These are phyloP conservation scores for Pachyramphus minor DNA, from an alignment of 2,113 vertebrate genomes.

Conservation along the genomic window DNA sequence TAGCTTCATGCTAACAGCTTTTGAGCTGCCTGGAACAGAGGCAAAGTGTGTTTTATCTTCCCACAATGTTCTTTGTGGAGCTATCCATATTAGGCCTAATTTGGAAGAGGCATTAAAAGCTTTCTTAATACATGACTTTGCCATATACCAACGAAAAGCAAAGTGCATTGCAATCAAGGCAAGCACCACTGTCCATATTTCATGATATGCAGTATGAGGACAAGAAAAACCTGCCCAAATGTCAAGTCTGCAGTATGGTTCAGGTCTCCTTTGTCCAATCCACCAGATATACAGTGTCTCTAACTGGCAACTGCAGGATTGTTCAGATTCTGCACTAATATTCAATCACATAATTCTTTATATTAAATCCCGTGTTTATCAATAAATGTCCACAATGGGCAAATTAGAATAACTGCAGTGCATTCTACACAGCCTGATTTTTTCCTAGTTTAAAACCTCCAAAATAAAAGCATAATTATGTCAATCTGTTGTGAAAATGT, in stretches of 20 bases:
- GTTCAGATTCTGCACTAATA: background rate
- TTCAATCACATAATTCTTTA: background rate
- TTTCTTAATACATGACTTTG: background rate
- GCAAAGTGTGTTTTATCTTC: constrained; percentile 15
- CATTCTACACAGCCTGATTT: background rate
- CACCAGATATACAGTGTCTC: background rate
- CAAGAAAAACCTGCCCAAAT: background rate
- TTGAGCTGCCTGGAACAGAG: background rate
- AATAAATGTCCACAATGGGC: background rate
- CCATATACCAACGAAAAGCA: background rate
- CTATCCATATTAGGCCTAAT: background rate
- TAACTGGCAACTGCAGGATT: background rate
- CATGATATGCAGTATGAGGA: background rate
- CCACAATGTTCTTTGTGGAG: background rate
- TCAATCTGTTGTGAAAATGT: background rate
- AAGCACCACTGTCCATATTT: background rate
- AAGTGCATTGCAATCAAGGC: background rate
- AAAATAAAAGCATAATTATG: background rate
- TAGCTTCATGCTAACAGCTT: constrained; percentile 1
- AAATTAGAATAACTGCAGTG: background rate
- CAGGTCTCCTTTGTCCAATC: background rate
- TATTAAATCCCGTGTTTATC: background rate
- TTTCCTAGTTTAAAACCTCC: background rate
- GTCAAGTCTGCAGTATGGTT: background rate
- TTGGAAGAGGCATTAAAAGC: background rate